phyloP scores from a whole-genome alignment of 1,140 invertebrate genomes.

The Microvelia longipes region DNA sequence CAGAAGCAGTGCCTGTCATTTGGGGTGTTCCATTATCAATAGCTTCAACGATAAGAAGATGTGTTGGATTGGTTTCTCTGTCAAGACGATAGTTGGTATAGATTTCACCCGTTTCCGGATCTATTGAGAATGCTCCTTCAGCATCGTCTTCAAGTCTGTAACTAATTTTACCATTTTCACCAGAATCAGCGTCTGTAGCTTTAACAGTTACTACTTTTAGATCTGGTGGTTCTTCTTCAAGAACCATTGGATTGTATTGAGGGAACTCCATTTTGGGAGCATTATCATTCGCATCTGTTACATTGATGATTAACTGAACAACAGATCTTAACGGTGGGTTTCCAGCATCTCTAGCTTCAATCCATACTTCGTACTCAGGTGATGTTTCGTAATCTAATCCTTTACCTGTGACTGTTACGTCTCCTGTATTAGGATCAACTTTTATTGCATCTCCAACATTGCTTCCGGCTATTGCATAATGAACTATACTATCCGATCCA shows the following conservation, averaged over 20 bases:
- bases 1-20: slow-evolving; percentile 66
- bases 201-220: slow-evolving; percentile 56
- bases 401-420: slow-evolving; percentile 54
- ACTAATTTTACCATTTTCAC: slow-evolving; percentile 65
- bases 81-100: slow-evolving; percentile 69
- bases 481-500: slow-evolving; percentile 45
- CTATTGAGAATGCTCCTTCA: slow-evolving; percentile 63
- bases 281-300: slow-evolving; percentile 86
- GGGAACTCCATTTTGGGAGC: slow-evolving; percentile 60
- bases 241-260: slow-evolving; percentile 66
- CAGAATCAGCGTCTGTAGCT: slow-evolving; percentile 74
- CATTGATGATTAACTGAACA: slow-evolving; percentile 60
- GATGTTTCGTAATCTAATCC: slow-evolving; percentile 79
- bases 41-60: slow-evolving; percentile 71
- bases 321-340: slow-evolving; percentile 60
- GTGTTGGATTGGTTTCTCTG: slow-evolving; percentile 67
- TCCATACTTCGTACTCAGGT: slow-evolving; percentile 75
- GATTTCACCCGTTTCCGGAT: slow-evolving; percentile 65
- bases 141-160: slow-evolving; percentile 63
- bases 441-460: slow-evolving; percentile 71
- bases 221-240: slow-evolving; percentile 73
- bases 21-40: slow-evolving; percentile 70
- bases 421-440: slow-evolving; percentile 62
- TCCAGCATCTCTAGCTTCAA: slow-evolving; percentile 76
- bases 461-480: slow-evolving; percentile 77